These are phyloP conservation scores for Egretta garzetta DNA, from an alignment of 2,113 vertebrate genomes.

Conservation along the genomic window DNA sequence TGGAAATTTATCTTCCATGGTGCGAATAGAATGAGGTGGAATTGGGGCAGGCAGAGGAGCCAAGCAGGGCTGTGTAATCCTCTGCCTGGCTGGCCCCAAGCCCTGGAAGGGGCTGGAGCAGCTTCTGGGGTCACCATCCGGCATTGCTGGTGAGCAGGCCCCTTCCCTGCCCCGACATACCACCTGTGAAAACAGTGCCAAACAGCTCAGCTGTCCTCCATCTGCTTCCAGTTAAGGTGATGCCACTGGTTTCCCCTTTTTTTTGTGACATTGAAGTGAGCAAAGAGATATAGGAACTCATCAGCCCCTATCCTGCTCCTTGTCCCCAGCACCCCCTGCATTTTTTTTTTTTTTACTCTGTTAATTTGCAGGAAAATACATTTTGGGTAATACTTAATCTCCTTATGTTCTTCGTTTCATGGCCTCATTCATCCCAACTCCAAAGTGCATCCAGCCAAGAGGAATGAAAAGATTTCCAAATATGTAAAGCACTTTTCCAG, in stretches of 20 bases:
- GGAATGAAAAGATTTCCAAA: background rate
- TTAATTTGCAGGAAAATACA: background rate
- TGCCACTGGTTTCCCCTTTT: background rate
- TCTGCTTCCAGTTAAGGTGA: background rate
- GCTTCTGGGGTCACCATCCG: accelerated
- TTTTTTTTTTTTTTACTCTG: background rate
- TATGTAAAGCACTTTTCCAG: background rate
- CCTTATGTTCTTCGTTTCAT: background rate
- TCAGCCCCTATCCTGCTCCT: background rate
- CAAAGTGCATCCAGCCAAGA: background rate
- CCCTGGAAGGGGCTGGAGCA: background rate
- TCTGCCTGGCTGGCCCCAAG: background rate
- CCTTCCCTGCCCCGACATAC: background rate
- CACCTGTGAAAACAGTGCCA: background rate
- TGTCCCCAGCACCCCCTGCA: background rate
- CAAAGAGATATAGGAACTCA: background rate
- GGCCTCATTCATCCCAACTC: background rate
- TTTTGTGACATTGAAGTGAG: background rate
- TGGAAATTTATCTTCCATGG: background rate
- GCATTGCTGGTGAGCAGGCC: accelerated
- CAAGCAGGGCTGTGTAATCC: background rate
- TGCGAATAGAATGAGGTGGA: background rate
- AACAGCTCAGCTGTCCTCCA: background rate
- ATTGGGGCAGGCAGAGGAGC: background rate
- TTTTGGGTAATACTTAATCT: background rate